A percentile compares a stretch with the other conserved stretches of the same genome.
Conservation (phyloP, 2,888 invertebrate genomes). For the Synergus umbraculus region DNA sequence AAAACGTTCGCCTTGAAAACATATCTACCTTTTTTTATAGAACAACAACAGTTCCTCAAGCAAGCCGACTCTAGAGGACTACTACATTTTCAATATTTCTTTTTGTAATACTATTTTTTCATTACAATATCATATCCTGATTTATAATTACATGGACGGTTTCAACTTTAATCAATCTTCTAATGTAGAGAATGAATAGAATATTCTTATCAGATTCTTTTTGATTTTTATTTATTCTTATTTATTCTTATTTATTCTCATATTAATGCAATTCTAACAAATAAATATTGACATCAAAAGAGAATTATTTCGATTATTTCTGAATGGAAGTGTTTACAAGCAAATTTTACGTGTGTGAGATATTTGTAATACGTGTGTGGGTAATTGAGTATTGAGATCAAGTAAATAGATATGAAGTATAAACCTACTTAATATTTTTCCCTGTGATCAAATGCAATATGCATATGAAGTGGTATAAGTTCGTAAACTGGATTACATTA, state of each 20-base stretch:
- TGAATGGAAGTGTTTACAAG: not conserved
- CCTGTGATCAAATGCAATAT: not conserved
- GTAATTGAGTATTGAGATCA: not conserved
- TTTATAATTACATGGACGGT: too few relatives aligned
- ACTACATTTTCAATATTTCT: too few relatives aligned
- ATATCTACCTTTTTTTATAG: not conserved
- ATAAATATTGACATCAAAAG: not conserved
- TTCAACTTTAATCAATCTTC: too few relatives aligned
- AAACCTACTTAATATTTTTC: not conserved
- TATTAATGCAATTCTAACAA: not conserved
- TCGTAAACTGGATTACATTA: not conserved
- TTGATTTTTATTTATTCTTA: too few relatives aligned
- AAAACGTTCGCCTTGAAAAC: not conserved
- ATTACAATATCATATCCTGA: too few relatives aligned
- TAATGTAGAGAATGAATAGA: too few relatives aligned
- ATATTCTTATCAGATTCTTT: too few relatives aligned
- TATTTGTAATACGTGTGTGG: not conserved
- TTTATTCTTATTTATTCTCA: too few relatives aligned
- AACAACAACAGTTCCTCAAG: not conserved
- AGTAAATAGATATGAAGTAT: not conserved
- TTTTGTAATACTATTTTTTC: too few relatives aligned
- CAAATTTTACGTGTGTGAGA: not conserved
- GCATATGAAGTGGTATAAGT: not conserved
- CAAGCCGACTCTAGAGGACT: too few relatives aligned
- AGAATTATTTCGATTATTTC: not conserved